Evolutionary conservation across 2,113 vertebrate genomes (phyloP).

Genomic region (Pituophis catenifer): DNA sequence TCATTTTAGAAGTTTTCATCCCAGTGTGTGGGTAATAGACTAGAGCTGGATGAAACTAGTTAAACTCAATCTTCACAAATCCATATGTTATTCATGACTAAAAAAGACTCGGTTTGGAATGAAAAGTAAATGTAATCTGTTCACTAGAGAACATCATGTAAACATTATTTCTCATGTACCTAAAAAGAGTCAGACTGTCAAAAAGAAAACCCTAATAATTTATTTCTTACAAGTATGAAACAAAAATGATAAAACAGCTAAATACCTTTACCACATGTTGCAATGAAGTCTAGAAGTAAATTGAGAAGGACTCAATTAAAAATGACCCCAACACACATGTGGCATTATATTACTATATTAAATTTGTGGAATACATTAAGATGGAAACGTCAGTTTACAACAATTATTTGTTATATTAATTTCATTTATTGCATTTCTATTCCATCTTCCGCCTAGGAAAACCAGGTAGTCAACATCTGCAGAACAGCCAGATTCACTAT

Average conservation of each 20-base stretch:
- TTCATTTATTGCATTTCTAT: background rate
- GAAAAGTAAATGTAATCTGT: conserved; percentile 27
- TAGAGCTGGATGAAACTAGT: conserved; percentile 34
- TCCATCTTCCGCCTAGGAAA: background rate
- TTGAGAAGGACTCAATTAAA: conserved; percentile 51
- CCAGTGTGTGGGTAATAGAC: conserved; percentile 51
- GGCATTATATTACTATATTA: conserved; percentile 29
- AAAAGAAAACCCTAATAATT: conserved; percentile 35
- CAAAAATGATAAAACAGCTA: conserved; percentile 45
- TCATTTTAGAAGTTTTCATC: conserved; percentile 54
- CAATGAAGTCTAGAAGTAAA: conserved; percentile 34
- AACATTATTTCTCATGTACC: conserved; percentile 17
- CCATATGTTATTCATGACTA: conserved; percentile 20
- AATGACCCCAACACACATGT: conserved; percentile 55
- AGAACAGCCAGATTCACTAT: background rate
- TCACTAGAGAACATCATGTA: conserved; percentile 17
- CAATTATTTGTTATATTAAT: background rate
- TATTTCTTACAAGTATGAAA: conserved; percentile 57
- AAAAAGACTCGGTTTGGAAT: conserved; percentile 21
- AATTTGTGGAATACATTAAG: background rate
- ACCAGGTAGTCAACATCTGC: background rate
- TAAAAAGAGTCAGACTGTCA: conserved; percentile 42
- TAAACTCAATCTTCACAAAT: conserved; percentile 30
- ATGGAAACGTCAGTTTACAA: background rate
- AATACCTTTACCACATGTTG: conserved; percentile 49